phyloP scores from a whole-genome alignment of 2,888 invertebrate species.

The Dicycla oo region DNA sequence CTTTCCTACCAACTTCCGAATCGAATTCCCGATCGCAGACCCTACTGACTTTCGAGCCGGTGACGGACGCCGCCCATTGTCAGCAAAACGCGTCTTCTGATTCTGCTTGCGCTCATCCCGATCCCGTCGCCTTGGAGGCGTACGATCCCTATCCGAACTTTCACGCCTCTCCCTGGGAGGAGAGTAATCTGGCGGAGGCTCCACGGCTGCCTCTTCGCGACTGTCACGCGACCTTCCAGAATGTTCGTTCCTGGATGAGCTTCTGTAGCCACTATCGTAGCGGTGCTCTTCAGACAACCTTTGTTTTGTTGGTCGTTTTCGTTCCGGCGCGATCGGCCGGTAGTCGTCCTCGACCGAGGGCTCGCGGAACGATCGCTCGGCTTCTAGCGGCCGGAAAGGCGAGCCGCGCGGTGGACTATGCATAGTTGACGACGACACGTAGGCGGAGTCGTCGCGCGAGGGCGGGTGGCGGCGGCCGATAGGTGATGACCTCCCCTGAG shows the following conservation, averaged over 20 bases:
- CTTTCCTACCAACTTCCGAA: constrained; percentile 95
- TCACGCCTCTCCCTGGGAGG: constrained; percentile 90
- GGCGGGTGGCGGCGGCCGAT: constrained; percentile 86
- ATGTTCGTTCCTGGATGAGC: constrained; percentile 89
- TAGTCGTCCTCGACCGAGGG: constrained; percentile 88
- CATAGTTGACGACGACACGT: constrained; percentile 90
- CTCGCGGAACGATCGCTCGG: constrained; percentile 86
- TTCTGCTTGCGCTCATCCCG: constrained; percentile 90
- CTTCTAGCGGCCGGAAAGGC: constrained; percentile 86
- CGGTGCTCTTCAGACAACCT: constrained; percentile 87
- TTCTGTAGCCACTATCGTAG: constrained; percentile 90
- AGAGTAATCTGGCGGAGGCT: constrained; percentile 94
- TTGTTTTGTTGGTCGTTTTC: constrained; percentile 91
- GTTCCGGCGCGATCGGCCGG: constrained; percentile 92
- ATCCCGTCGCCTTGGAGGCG: constrained; percentile 86
- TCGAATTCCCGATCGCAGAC: constrained; percentile 94
- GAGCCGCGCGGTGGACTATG: constrained; percentile 90
- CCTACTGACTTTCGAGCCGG: constrained; percentile 89
- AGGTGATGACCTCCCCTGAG: constrained; percentile 84
- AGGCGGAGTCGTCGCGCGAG: constrained; percentile 90
- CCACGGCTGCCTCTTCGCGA: constrained; percentile 88
- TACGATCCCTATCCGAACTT: constrained; percentile 84
- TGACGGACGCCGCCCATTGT: constrained; percentile 82
- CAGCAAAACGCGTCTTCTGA: constrained; percentile 93
- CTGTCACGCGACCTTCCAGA: constrained; percentile 87